Conservation (phyloP, 2,113 vertebrate genomes). For the Bettongia penicillata region DNA sequence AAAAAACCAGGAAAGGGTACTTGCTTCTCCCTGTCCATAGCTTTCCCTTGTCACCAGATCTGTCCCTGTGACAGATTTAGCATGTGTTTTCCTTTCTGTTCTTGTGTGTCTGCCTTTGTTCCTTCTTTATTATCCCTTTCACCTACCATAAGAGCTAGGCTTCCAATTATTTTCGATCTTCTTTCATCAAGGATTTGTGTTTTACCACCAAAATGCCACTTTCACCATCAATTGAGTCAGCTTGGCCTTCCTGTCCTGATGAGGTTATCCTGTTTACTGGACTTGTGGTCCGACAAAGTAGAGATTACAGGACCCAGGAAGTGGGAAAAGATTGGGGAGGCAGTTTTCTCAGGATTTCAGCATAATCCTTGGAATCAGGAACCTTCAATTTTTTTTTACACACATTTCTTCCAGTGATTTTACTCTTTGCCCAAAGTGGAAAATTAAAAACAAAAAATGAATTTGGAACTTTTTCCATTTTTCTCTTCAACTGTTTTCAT, state of each 20-base stretch:
- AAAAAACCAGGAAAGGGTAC: background rate
- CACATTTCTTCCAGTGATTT: background rate
- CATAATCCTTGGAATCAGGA: background rate
- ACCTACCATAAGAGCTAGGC: background rate
- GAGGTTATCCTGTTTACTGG: background rate
- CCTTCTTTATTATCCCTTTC: conserved; percentile 19
- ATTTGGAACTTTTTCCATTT: background rate
- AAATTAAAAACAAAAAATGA: conserved; percentile 16
- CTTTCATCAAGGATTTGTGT: background rate
- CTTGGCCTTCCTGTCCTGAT: background rate
- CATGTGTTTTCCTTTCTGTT: conserved; percentile 12
- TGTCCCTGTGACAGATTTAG: background rate
- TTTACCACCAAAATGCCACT: conserved; percentile 23
- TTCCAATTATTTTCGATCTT: conserved; percentile 27
- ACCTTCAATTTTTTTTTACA: conserved; percentile 29
- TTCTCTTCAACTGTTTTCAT: background rate
- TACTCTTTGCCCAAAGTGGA: background rate
- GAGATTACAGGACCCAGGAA: background rate
- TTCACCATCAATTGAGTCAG: background rate
- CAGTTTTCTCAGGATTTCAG: conserved; percentile 11
- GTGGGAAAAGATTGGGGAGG: background rate
- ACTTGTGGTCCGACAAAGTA: background rate
- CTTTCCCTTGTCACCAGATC: background rate
- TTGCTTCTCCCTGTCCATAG: background rate
- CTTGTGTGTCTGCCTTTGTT: conserved; percentile 44